A percentile compares a stretch with the other conserved stretches of the same genome.
Evolutionary conservation across 2,113 vertebrate genomes (phyloP).

Genomic region (Hemibagrus wyckioides): DNA sequence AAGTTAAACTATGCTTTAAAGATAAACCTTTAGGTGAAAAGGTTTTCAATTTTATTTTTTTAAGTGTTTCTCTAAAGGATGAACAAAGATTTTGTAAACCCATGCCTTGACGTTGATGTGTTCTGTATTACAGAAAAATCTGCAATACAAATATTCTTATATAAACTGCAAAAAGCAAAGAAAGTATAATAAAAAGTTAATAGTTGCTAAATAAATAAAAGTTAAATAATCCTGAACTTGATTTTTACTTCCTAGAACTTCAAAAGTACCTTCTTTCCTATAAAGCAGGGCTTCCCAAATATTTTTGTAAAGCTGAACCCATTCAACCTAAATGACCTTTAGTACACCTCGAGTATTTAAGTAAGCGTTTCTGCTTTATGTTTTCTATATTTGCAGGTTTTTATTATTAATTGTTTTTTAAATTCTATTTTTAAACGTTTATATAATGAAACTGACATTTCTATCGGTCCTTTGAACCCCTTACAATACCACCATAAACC

Average conservation of each 20-base stretch:
- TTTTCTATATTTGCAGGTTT: no score
- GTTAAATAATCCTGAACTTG: background rate
- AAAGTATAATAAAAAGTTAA: background rate
- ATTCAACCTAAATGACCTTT: background rate
- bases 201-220: no score
- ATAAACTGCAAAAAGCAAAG: background rate
- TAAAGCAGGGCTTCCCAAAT: background rate
- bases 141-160: background rate
- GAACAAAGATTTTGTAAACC: background rate
- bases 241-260: background rate
- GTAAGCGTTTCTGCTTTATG: no score
- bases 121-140: background rate
- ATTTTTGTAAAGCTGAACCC: background rate
- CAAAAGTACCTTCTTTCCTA: background rate
- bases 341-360: background rate
- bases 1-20: background rate
- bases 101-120: background rate
- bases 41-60: no score
- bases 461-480: no score
- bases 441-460: no score
- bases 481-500: no score
- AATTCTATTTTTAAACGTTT: no score
- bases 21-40: background rate
- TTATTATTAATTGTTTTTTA: no score
- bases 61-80: background rate